These are phyloP conservation scores for Anoplolepis gracilipes DNA, from an alignment of 1,140 invertebrate species.

Conservation along the genomic window DNA sequence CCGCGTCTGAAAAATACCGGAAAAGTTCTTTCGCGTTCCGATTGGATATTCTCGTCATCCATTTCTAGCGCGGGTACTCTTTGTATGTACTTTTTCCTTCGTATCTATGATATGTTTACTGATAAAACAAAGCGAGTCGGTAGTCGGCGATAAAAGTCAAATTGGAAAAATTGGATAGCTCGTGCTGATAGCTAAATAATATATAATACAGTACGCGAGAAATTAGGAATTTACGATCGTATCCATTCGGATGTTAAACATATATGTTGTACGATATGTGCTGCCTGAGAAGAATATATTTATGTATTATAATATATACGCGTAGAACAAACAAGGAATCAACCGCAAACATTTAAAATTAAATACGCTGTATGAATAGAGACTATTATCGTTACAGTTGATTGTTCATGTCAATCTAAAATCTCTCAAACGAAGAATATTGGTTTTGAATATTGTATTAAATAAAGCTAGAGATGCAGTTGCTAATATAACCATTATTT, in stretches of 20 bases:
- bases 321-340: background rate
- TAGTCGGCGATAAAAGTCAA: background rate
- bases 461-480: background rate
- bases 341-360: slow-evolving; percentile 41
- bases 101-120: background rate
- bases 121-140: background rate
- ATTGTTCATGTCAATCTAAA: slow-evolving; percentile 18
- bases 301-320: background rate
- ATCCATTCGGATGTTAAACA: background rate
- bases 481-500: background rate
- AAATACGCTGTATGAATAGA: slow-evolving; percentile 27
- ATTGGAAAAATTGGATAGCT: background rate
- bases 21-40: slow-evolving; percentile 18
- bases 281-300: slow-evolving; percentile 13
- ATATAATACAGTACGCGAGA: background rate
- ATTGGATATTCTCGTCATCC: slow-evolving; percentile 24
- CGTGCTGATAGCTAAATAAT: too few relatives aligned
- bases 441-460: background rate
- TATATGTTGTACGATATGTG: background rate
- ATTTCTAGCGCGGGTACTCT: background rate
- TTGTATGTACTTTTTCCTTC: background rate
- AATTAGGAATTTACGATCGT: background rate
- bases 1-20: slow-evolving; percentile 43
- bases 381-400: background rate
- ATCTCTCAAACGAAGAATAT: background rate